Base-by-base conservation (phyloP, 1,140 invertebrate species). In the Solen grandis region DNA sequence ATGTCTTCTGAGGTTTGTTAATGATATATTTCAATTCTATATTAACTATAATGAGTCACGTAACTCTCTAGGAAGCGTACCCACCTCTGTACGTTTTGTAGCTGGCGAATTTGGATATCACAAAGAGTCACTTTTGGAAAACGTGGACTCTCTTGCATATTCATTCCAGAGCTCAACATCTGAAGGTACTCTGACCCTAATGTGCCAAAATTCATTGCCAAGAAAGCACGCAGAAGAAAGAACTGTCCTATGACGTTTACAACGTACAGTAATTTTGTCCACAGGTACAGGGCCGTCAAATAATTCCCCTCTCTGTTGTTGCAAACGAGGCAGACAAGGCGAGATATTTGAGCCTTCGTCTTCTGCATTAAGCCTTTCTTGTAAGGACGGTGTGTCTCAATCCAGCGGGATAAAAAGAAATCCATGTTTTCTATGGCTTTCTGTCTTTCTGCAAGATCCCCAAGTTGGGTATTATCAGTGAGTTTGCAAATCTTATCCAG, bases 401-500 rank as follows among this genome's bases (percentile, higher is more conserved):
- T 29, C 75, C 82, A 86, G 62, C 87, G 88, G 54, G 79, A 79
- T 14, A 91, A 87, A 57, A 91, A 91, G 22, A 69, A 77, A 4
- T 88, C 85, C 22, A 91, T 85, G 63, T 90, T 85, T 14, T 87
- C 72, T 29, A 91, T 88, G 25, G 88, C 87, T 35, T 86, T 81
- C 10, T 85, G 52, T 0, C 90, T 70, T 22, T 89, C 86, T 0
- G 88, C 87, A 0, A 87, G 88, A 1, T 87, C 84, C 0, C 83
- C 84, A 29, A 85, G 55, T 55, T 89, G 86, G n/a, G n/a, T n/a
- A n/a, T n/a, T n/a, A n/a, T n/a, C n/a, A n/a, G n/a, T 33, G 38
- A 35, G 46, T 33, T 94, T 93, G 92, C 98, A 95, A 10, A 91
- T 84, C 29, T 87, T 86, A 46, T 85, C 81, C 54, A 91, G 50